A percentile compares a stretch with the other conserved stretches of the same genome.
Conservation (phyloP, 2,113 vertebrate species). For the Pelecanus crispus region DNA sequence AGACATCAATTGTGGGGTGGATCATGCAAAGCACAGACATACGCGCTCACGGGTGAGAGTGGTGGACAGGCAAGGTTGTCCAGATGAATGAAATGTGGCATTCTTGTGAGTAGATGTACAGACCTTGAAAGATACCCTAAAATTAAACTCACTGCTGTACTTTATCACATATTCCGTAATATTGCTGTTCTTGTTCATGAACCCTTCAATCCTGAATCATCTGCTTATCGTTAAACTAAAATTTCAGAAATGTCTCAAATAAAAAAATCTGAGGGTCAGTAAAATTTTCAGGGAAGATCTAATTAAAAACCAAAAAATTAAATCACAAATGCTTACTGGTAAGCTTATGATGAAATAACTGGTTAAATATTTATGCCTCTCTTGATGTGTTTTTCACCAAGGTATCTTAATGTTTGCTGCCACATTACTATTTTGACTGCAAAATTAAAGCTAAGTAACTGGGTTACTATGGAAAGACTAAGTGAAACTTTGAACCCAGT, state of each 20-base stretch:
- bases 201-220: not conserved
- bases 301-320: not conserved
- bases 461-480: not conserved
- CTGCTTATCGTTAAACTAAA: not conserved
- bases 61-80: not conserved
- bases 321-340: not conserved
- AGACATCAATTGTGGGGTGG: not conserved
- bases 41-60: not conserved
- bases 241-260: not conserved
- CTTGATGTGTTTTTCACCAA: not conserved
- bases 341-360: not conserved
- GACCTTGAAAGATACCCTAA: not conserved
- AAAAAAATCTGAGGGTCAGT: not conserved
- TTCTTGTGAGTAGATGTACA: not conserved
- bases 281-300: not conserved
- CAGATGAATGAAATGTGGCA: not conserved
- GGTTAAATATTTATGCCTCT: not conserved
- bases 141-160: not conserved
- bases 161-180: not conserved
- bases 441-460: slow-evolving; percentile 2
- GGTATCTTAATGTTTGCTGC: not conserved
- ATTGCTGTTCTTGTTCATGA: not conserved
- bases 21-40: not conserved
- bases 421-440: not conserved
- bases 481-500: not conserved